A percentile compares a stretch with the other conserved stretches of the same genome.
Evolutionary conservation across 92 coral and sea anemone species (phyloP).

Genomic region (Chrysogorgia sp.): DNA sequence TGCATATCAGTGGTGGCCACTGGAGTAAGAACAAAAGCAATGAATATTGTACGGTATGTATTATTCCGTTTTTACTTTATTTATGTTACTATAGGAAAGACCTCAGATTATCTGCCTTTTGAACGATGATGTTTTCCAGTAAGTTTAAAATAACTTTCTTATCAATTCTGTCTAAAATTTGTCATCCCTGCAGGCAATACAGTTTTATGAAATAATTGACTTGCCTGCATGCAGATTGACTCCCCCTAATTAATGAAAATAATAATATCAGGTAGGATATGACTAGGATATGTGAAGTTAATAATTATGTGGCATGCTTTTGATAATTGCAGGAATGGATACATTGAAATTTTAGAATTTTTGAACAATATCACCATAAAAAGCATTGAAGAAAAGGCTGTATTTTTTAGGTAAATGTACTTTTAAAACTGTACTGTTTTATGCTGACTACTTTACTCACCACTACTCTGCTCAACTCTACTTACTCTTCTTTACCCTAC

Average conservation of each 20-base stretch:
- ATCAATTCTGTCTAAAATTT: not conserved
- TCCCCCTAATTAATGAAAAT: too few species aligned
- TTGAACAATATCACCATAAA: constrained; percentile 88
- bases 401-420: constrained; percentile 76
- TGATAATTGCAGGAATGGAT: constrained; percentile 61
- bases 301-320: too few species aligned
- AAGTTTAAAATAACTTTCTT: constrained; percentile 10
- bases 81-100: constrained; percentile 70
- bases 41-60: too few species aligned
- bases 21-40: too few species aligned
- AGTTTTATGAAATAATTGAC: too few species aligned
- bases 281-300: too few species aligned
- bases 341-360: constrained; percentile 76
- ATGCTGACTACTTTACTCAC: not conserved
- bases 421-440: not conserved
- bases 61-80: not conserved
- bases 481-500: not conserved
- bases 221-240: too few species aligned
- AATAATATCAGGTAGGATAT: not conserved
- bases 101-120: constrained; percentile 70
- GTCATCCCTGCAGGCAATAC: not conserved
- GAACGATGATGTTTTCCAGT: constrained; percentile 83
- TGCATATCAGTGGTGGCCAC: too few species aligned
- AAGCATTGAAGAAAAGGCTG: constrained; percentile 78
- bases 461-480: not conserved